A percentile compares a stretch with the other conserved stretches of the same genome.
These are phyloP conservation scores for Leptarthrus brevirostris DNA, from an alignment of 2,888 invertebrate genomes.

Conservation along the genomic window DNA sequence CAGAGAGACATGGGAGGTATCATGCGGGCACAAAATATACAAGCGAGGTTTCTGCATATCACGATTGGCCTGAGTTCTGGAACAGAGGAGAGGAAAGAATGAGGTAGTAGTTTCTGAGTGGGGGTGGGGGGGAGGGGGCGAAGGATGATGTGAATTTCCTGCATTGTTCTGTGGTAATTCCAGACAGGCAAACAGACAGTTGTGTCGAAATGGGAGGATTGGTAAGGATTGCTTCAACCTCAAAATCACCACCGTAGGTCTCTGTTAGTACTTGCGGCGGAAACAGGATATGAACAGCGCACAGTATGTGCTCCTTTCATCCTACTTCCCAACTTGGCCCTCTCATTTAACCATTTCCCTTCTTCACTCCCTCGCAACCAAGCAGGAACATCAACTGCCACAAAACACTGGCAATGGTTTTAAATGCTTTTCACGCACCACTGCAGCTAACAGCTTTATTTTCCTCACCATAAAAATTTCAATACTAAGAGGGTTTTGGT, in stretches of 20 bases:
- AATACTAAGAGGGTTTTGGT: neutral
- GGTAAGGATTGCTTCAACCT: constrained; percentile 7
- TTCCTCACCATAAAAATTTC: constrained; percentile 10
- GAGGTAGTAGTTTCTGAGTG: neutral
- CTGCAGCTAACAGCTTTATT: constrained; percentile 20
- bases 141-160: neutral
- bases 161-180: constrained; percentile 6
- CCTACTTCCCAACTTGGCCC: too few species aligned
- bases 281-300: constrained; percentile 5
- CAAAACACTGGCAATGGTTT: neutral
- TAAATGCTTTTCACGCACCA: constrained; percentile 8
- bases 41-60: too few species aligned
- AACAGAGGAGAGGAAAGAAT: too few species aligned
- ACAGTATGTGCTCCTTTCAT: neutral
- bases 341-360: too few species aligned
- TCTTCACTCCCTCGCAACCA: too few species aligned
- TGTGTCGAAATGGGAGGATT: constrained; percentile 3
- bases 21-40: neutral
- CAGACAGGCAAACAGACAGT: neutral
- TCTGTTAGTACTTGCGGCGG: neutral
- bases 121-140: neutral
- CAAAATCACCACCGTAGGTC: constrained; percentile 7
- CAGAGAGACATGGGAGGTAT: neutral
- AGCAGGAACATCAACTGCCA: neutral
- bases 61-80: too few species aligned